phyloP scores from a whole-genome alignment of 2,888 invertebrate genomes.

The Clitarchus hookeri region DNA sequence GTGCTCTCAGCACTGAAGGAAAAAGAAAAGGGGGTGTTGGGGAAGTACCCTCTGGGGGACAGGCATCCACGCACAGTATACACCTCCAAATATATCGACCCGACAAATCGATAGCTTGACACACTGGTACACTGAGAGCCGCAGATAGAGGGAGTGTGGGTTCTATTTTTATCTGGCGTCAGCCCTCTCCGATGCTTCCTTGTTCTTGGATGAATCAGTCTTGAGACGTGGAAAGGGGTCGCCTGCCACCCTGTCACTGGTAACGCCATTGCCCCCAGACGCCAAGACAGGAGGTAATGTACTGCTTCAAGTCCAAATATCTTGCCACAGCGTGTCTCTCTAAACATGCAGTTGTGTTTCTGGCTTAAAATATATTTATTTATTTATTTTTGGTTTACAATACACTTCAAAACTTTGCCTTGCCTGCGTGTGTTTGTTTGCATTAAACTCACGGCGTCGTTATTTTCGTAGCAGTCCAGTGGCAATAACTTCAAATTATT shows the following conservation, averaged over 20 bases:
- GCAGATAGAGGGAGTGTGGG: neutral
- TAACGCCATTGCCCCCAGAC: neutral
- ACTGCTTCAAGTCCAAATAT: no score
- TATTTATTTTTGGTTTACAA: no score
- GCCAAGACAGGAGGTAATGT: no score
- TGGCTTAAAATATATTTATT: no score
- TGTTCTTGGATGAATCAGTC: neutral
- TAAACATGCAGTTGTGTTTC: no score
- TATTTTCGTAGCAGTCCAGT: no score
- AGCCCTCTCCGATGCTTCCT: neutral
- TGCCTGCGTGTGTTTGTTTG: no score
- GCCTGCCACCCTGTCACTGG: neutral
- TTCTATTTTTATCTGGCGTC: neutral
- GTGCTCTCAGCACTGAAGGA: neutral
- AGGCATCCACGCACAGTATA: neutral
- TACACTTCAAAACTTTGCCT: no score
- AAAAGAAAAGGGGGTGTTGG: neutral
- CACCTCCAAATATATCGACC: constrained; percentile 6
- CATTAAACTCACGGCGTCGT: no score
- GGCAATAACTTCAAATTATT: no score
- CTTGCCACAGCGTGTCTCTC: no score
- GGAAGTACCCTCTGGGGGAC: neutral
- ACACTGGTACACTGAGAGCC: neutral
- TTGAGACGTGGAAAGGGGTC: neutral
- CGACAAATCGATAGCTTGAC: constrained; percentile 1